Evolutionary conservation across 2,888 invertebrate genomes (phyloP), one percentile per base, ranked within the genome.

Genomic region (Thelaira solivaga): DNA sequence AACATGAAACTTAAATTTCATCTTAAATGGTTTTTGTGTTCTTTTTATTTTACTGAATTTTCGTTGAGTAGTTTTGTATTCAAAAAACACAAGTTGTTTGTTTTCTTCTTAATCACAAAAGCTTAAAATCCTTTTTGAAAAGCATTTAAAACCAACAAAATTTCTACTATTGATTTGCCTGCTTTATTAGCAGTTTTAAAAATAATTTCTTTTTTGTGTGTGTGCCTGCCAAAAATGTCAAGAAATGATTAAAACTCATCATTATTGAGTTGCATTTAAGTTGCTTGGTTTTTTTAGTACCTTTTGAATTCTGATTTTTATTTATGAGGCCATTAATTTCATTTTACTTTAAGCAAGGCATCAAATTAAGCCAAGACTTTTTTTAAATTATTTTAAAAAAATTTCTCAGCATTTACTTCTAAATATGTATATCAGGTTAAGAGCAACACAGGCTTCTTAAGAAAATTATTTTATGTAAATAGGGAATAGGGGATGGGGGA

Each of bases 241-340:
- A 78, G 68, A 73, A 73, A 78, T 78, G 73, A 78, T 78, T 78
- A 69, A 78, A 74, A 64, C 68, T 78, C 77, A 78, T 78, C 69
- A 73, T 78, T 78, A 69, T 69, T 73, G 77, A 73, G 36, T 73
- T 77, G 77, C 67, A 68, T 77, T 77, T 71, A 76, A 65, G 18
- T 31, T 49, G 3, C 8, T 45, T 68, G 34, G 18, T 24, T 13
- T 29, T 24, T 8, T 4, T 2, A 47, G 18, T 20, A 8, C 18
- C 8, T 49, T 49, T 57, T 16, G 13, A 16, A 49, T 24, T 39
- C 43, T 49, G 55, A 59, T 51, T 64, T 45, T 69, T 65, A 61
- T 69, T 73, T 78, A 78, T 74, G 78, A 64, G 53, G 51, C 47
- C 59, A 74, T 78, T 78, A 61, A 78, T 51, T 49, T 64, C 49